A percentile compares a stretch with the other conserved stretches of the same genome.
Conservation (phyloP, 2,113 vertebrate species). For the Chunga burmeisteri region DNA sequence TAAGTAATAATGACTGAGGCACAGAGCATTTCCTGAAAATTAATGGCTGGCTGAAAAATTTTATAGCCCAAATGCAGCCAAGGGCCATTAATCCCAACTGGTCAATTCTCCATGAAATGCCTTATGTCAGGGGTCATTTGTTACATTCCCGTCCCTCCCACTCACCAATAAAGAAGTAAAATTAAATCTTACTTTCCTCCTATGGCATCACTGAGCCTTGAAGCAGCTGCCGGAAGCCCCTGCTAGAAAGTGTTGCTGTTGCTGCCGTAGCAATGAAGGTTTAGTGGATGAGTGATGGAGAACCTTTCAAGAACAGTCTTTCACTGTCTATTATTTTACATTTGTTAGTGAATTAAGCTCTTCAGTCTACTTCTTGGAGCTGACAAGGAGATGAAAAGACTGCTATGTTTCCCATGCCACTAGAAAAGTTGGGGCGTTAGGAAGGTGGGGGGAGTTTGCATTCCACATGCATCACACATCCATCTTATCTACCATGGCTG, state of each 20-base stretch:
- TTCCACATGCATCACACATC: neutral
- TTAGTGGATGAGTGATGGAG: neutral
- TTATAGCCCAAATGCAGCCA: slow-evolving; percentile 44
- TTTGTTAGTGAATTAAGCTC: neutral
- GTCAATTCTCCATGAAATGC: slow-evolving; percentile 66
- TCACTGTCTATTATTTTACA: neutral
- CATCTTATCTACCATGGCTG: neutral
- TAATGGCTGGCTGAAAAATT: slow-evolving; percentile 53
- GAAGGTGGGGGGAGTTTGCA: neutral
- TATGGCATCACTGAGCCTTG: neutral
- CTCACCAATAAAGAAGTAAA: slow-evolving; percentile 39
- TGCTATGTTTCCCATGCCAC: neutral
- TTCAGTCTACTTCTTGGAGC: neutral
- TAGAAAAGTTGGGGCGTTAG: neutral
- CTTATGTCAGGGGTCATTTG: slow-evolving; percentile 51
- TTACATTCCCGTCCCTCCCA: slow-evolving; percentile 5
- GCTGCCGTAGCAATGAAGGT: neutral
- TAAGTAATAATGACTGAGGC: slow-evolving; percentile 57
- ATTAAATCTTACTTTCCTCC: slow-evolving; percentile 28
- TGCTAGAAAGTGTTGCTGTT: neutral
- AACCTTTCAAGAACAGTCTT: neutral
- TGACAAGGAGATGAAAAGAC: neutral
- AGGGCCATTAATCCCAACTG: slow-evolving; percentile 54
- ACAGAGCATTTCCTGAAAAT: slow-evolving; percentile 47
- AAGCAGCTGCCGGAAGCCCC: neutral